phyloP scores from a whole-genome alignment of 1,140 invertebrate genomes.

The Heliconius nattereri region DNA sequence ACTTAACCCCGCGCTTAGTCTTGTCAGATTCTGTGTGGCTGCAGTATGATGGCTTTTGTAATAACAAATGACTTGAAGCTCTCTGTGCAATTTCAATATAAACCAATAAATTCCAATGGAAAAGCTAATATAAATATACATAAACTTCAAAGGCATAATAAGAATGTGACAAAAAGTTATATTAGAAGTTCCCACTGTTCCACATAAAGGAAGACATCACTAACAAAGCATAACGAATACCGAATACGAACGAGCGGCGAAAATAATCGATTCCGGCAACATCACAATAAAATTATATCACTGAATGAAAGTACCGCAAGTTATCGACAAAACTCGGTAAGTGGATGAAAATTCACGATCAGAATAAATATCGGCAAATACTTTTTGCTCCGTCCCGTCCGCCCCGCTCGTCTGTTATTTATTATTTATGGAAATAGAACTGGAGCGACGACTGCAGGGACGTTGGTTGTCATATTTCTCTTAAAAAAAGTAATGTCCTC shows the following conservation, averaged over 20 bases:
- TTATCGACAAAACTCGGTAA: conserved; percentile 62
- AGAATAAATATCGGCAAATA: conserved; percentile 73
- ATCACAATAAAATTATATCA: conserved; percentile 50
- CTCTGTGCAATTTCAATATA: no score
- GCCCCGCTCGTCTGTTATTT: conserved; percentile 68
- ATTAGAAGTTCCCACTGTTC: conserved; percentile 32
- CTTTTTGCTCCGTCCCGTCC: conserved; percentile 61
- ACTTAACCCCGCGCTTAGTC: no score
- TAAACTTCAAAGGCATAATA: not conserved
- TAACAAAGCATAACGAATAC: conserved; percentile 35
- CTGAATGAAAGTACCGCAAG: conserved; percentile 38
- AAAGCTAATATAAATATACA: not conserved
- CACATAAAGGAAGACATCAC: conserved; percentile 36
- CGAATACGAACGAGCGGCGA: conserved; percentile 21
- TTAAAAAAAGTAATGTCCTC: conserved; percentile 74
- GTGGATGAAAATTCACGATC: conserved; percentile 73
- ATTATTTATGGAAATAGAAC: conserved; percentile 79
- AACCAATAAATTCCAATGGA: not conserved
- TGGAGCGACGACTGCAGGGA: conserved; percentile 61
- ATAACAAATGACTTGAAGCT: no score
- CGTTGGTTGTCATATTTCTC: conserved; percentile 73
- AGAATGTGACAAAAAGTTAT: conserved; percentile 18
- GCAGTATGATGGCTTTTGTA: no score
- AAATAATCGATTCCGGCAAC: conserved; percentile 49
- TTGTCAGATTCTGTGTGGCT: no score